Base-by-base conservation (phyloP, 2,797 vertebrate species). In the Sebastes umbrosus region DNA sequence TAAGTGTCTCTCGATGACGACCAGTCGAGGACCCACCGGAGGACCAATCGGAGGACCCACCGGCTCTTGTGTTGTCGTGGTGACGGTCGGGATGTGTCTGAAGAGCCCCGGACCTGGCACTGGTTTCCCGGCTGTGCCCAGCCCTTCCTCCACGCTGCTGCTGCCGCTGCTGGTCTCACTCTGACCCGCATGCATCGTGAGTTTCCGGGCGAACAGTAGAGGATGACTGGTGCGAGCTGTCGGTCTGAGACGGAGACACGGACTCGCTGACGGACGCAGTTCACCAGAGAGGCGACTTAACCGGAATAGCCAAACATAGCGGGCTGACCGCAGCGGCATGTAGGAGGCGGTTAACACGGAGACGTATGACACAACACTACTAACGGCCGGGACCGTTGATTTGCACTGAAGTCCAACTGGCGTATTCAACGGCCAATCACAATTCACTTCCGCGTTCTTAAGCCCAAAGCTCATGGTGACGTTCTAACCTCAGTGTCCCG, bases 181-280 rank as follows among this genome's bases (percentile, higher is more conserved):
- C 32, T 50, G 54, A 5, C 57, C 14, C 1, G 92, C 79, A 54
- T 93, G 91, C 94, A 95, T 95, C 2, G 67, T 77, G 69, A 83
- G 58, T 54, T 76, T 84, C 34, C 77, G 80, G 39, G 73, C n/a
- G 22, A 74, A 67, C 1, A 82, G 50, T 8, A 60, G 6, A n/a
- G 69, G 72, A 29, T 5, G 18, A 32, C 62, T 3, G 24, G 3
- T 6, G 46, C 16, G 43, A 67, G 80, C 8, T 16, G 67, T 74
- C 13, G 68, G 60, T 77, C 52, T 64, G 24, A 16, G 1, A 8
- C 27, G 31, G 63, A 9, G 4, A 59, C 14, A 5, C 22, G 36
- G 8, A 29, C 36, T 31, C 31, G 69, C 63, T 75, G 84, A 69
- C 66, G 6, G 11, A 14, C 69, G 73, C 27, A 75, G 50, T 22